Base-by-base conservation (phyloP, 2,888 invertebrate species). In the Caenorhabditis angaria region DNA sequence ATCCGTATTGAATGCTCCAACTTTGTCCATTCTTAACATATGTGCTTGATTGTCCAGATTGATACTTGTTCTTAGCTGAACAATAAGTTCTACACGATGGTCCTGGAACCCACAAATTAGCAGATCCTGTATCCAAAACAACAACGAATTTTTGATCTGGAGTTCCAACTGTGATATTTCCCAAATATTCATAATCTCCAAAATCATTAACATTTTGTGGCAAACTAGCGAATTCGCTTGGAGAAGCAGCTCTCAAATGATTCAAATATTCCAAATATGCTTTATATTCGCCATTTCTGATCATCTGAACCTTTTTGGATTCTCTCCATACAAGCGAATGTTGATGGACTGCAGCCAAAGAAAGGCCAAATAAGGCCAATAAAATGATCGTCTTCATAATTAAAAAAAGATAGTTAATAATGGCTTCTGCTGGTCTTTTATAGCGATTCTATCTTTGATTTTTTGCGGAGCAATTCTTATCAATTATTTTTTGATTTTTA, bases 21-120 rank as follows among this genome's bases (percentile, higher is more conserved):
- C 66, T 25, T 6, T 88, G 88, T 51, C 89, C 89, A 80, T 89
- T 89, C 47, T 32, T 28, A 14, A 51, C n/a, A 62, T 65, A 97
- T 0, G 93, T 91, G 18, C 90, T 90, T 0, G 97, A 97, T 88
- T 92, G 92, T 65, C 87, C 90, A 85, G 93, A 92, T 90, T 97
- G 93, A 88, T 97, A 97, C 89, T 95, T 97, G 88, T 94, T 93
- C 89, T 97, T 80, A 64, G 67, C 68, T 4, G 25, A 24, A 69
- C 80, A 80, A 6, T 69, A 61, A 18, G 10, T 20, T 27, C 70
- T 71, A 69, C 80, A 80, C 22, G 60, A 64, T 32, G 59, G 64
- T 62, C 76, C 78, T 27, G 78, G 76, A 58, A 78, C 51, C 78
- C 78, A 78, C 27, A 78, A 65, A 59, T 78, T 78, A 32, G 78